Evolutionary conservation across 2,113 vertebrate species (phyloP), one percentile per base, ranked within the genome.

Genomic region (Thymallus thymallus): DNA sequence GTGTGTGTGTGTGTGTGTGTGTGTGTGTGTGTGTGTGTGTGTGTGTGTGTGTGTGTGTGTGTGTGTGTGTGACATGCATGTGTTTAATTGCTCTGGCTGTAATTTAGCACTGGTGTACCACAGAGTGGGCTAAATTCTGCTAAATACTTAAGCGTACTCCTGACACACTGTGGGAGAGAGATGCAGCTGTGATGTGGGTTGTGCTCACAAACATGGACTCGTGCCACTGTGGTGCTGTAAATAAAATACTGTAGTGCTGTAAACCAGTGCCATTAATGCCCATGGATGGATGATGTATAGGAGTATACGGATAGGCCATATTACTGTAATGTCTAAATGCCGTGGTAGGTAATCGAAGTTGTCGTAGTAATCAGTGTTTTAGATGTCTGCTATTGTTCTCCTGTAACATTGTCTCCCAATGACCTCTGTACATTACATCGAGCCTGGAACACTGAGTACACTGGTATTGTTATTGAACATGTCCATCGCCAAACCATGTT

Each of bases 71-170:
- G 41, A 26, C 6, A 46, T 77, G 35, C 35, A 35, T 82, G 69
- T 71, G 80, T 72, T 45, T 84, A 80, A 87, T 84, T 84, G 78
- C 77, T 78, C 66, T 84, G 73, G 68, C 77, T 67, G 72, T 85
- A 79, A 88, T 89, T 88, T 84, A 80, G 75, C 80, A 58, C 55
- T 75, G 65, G 70, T 81, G 72, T 76, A 78, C 66, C 9, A 69
- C 9, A 69, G 73, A 77, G 67, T n/a, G 32, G 69, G 60, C 65
- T 76, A 65, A 85, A 81, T 82, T 78, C 69, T 67, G 65, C 24
- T 29, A 86, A 70, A 81, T 82, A 85, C 75, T 48, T 71, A 82
- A 84, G 85, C 87, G 79, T 76, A 73, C 72, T 84, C 35, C 71
- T 85, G 78, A 75, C 74, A 75, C 63, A 66, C 32, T 83, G 68